These are phyloP conservation scores for Lasioglossum baleicum DNA, from an alignment of 1,140 invertebrate species.

Conservation along the genomic window DNA sequence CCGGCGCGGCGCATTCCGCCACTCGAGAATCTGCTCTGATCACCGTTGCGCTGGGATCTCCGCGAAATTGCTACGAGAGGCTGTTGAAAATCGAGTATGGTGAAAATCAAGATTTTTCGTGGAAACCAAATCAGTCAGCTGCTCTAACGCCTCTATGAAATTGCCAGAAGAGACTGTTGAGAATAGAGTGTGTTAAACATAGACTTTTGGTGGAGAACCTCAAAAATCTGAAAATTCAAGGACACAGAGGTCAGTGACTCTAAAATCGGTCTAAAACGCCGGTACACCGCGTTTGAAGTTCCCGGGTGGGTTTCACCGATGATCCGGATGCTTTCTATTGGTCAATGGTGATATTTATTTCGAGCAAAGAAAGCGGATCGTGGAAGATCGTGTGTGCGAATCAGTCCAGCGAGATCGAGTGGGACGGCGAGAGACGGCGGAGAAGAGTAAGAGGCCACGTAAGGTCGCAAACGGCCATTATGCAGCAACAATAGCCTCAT, in stretches of 20 bases:
- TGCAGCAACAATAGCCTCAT: conserved; percentile 76
- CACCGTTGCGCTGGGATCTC: too few species aligned
- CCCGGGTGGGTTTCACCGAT: conserved; percentile 5
- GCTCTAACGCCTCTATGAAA: too few species aligned
- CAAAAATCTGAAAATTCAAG: too few species aligned
- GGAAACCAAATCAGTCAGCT: too few species aligned
- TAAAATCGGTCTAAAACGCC: neutral
- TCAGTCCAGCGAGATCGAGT: conserved; percentile 39
- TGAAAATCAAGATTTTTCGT: too few species aligned
- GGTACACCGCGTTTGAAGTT: neutral
- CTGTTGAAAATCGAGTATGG: too few species aligned
- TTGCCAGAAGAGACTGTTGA: too few species aligned
- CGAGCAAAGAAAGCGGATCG: conserved; percentile 27
- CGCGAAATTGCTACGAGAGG: too few species aligned
- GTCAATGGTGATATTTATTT: conserved; percentile 28
- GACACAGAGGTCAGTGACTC: too few species aligned
- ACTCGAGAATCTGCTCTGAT: neutral
- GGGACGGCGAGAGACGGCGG: conserved; percentile 40
- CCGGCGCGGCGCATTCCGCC: neutral
- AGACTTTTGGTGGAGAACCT: too few species aligned
- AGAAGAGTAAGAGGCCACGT: conserved; percentile 65
- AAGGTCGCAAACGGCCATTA: conserved; percentile 72
- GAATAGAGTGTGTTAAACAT: too few species aligned
- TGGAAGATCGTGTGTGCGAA: conserved; percentile 30
- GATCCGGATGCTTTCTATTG: neutral